A percentile compares a stretch with the other conserved stretches of the same genome.
These are phyloP conservation scores for Brachyhypopomus gauderio DNA, from an alignment of 2,113 vertebrate species.

Conservation along the genomic window DNA sequence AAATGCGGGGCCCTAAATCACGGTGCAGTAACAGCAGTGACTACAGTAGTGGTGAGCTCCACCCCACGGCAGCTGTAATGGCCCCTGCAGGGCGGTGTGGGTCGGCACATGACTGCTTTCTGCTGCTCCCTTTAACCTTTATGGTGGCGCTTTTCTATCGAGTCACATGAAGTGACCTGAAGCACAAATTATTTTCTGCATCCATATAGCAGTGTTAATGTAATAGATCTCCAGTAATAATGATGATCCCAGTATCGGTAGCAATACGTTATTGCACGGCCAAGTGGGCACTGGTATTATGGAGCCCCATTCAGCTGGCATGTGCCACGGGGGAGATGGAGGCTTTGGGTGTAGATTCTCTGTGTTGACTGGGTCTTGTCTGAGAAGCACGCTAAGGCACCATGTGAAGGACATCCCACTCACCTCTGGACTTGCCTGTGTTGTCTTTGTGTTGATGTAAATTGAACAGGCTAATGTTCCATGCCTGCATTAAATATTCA, in stretches of 20 bases:
- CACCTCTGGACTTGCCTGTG: slow-evolving; percentile 69
- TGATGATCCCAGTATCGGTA: background rate
- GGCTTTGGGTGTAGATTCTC: slow-evolving; percentile 60
- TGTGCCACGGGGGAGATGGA: slow-evolving; percentile 37
- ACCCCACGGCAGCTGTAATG: slow-evolving; percentile 50
- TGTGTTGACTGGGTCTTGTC: slow-evolving; percentile 62
- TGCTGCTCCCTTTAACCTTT: slow-evolving; percentile 71
- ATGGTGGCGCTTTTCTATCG: background rate
- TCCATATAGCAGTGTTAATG: background rate
- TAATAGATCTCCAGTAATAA: background rate
- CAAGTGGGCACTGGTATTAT: background rate
- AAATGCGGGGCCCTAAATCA: slow-evolving; percentile 63
- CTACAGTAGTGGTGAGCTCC: slow-evolving; percentile 72
- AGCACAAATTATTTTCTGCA: background rate
- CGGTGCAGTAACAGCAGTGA: slow-evolving; percentile 64
- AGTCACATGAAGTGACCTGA: background rate
- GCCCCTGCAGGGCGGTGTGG: slow-evolving; percentile 73
- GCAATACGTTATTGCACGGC: slow-evolving; percentile 25
- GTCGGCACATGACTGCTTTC: slow-evolving; percentile 81
- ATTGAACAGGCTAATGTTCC: slow-evolving; percentile 77
- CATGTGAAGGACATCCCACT: slow-evolving; percentile 75
- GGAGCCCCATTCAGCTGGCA: background rate
- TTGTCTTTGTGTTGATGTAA: slow-evolving; percentile 78
- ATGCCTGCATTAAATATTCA: slow-evolving; percentile 76
- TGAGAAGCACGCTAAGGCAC: slow-evolving; percentile 58